Evolutionary conservation across 2,113 vertebrate genomes (phyloP).

Genomic region (Jacana jacana): DNA sequence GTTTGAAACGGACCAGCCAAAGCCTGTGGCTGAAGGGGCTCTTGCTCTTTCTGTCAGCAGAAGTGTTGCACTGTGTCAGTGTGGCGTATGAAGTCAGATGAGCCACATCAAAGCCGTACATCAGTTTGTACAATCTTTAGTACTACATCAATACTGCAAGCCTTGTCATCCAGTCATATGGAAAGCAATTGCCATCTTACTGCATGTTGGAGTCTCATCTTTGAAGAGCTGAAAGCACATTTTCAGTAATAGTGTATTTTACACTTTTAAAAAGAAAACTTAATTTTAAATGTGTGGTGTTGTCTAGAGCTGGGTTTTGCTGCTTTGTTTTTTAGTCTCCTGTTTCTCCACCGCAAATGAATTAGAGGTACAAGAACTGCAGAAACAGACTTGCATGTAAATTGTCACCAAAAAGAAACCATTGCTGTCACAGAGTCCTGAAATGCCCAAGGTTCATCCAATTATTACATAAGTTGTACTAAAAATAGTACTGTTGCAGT

Average conservation of each 20-base stretch:
- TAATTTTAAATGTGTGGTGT: background rate
- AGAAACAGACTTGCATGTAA: background rate
- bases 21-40: background rate
- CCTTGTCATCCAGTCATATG: background rate
- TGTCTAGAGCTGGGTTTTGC: background rate
- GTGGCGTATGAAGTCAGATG: conserved; percentile 2
- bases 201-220: background rate
- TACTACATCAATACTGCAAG: background rate
- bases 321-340: background rate
- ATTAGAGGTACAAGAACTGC: background rate
- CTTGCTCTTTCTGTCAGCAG: background rate
- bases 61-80: background rate
- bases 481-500: background rate
- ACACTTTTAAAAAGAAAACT: background rate
- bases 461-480: background rate
- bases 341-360: background rate
- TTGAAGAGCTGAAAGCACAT: background rate
- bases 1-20: background rate
- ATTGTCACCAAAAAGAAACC: background rate
- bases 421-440: background rate
- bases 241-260: background rate
- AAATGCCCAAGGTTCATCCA: background rate
- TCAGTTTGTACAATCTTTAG: background rate
- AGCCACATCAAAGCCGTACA: conserved; percentile 8
- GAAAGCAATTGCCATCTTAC: background rate